Evolutionary conservation across 2,797 vertebrate species (phyloP), one percentile per base, ranked within the genome.

Genomic region (Cyprinella venusta): DNA sequence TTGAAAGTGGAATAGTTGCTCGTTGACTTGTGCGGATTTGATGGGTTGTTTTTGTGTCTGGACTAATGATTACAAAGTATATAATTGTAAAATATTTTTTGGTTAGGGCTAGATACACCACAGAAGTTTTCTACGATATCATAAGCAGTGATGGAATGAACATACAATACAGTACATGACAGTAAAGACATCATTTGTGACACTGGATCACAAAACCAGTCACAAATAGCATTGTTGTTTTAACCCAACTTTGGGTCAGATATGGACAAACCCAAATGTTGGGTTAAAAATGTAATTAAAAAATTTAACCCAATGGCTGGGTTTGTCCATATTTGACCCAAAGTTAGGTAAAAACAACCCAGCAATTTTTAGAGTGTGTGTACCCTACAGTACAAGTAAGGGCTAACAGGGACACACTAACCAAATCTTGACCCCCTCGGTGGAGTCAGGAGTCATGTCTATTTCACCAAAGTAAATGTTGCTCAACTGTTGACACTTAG

Each of bases 401-500:
- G 9, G 38, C 12, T 76, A 40, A 40, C 8, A 2, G 21, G 52
- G 12, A 30, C 10, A 74, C 52, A 8, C 4, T 36, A 75, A 36
- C 71, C 19, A 76, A 42, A 42, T 26, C 15, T 38, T 42, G 74
- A 18, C 54, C 54, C 13, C 13, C 7, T 59, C 54, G 7, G 54
- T 61, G 54, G 52, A 26, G 74, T 76, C 72, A 48, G 9, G 5
- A 33, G 48, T 77, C 40, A 78, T 24, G 38, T 61, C 24, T 48
- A 30, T 59, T 70, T 80, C 38, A n/a, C 52, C 45, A 48, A 71
- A 72, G 24, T 42, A 63, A 81, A 74, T 72, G 13, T 48, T 63
- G 19, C 30, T 81, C 54, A 65, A 74, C 63, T 81, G 59, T 26
- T 72, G 48, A 82, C 38, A 50, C 78, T 71, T 68, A 40, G 38